Conservation (phyloP, 2,797 vertebrate genomes). For the Myotis myotis region DNA sequence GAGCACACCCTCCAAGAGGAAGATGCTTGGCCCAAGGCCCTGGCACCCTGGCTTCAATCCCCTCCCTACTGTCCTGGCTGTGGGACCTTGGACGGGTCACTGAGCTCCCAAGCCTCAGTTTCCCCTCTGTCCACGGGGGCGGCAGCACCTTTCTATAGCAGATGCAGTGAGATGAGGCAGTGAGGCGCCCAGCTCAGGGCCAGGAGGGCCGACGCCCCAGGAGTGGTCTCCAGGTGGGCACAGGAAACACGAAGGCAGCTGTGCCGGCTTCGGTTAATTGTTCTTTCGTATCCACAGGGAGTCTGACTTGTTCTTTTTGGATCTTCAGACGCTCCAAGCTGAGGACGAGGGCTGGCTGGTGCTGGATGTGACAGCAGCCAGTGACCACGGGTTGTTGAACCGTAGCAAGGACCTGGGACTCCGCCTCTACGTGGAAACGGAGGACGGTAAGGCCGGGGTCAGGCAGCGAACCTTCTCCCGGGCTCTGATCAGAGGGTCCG, state of each 20-base stretch:
- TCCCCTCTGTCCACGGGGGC: neutral
- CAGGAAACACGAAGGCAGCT: neutral
- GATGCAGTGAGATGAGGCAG: neutral
- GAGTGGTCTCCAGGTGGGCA: neutral
- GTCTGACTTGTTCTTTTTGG: slow-evolving; percentile 94
- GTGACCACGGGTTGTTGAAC: slow-evolving; percentile 92
- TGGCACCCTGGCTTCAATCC: neutral
- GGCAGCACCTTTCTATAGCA: neutral
- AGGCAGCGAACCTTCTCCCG: neutral
- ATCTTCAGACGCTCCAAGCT: slow-evolving; percentile 92
- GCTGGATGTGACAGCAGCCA: slow-evolving; percentile 94
- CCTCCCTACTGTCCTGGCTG: neutral
- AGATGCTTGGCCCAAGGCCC: neutral
- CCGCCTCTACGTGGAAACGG: slow-evolving; percentile 94
- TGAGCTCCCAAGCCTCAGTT: neutral
- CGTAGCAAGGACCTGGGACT: slow-evolving; percentile 92
- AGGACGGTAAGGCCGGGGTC: slow-evolving; percentile 87
- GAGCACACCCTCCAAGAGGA: neutral
- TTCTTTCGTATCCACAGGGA: slow-evolving; percentile 86
- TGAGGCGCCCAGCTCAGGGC: neutral
- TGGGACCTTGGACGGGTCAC: neutral
- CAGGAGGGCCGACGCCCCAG: neutral
- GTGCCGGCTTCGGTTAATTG: slow-evolving; percentile 40
- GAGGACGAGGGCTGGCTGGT: slow-evolving; percentile 96
- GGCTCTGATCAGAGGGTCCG: neutral